A percentile compares a stretch with the other conserved stretches of the same genome.
phyloP scores from a whole-genome alignment of 2,113 vertebrate species.

The Callipepla californica region DNA sequence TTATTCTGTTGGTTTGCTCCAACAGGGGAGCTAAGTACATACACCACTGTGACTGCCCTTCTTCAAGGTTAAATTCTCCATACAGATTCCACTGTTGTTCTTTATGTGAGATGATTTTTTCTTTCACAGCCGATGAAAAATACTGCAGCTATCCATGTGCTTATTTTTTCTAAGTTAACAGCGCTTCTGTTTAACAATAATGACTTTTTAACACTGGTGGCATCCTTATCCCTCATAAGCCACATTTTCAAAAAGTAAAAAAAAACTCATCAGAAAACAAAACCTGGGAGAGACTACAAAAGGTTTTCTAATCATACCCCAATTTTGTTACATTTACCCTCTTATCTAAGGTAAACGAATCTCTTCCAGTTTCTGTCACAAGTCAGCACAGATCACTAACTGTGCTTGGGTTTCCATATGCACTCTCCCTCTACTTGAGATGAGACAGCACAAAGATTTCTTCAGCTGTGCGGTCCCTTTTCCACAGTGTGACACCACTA shows the following conservation, averaged over 20 bases:
- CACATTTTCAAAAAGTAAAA: background rate
- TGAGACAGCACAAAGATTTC: background rate
- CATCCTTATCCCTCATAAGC: background rate
- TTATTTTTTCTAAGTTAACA: background rate
- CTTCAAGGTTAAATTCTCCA: constrained; percentile 52
- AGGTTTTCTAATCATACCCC: background rate
- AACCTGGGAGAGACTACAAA: background rate
- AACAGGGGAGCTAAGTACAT: constrained; percentile 41
- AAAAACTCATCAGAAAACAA: background rate
- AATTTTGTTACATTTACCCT: background rate
- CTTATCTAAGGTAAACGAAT: background rate
- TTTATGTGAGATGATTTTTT: constrained; percentile 26
- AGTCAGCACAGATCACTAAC: background rate
- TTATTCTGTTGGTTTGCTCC: constrained; percentile 41
- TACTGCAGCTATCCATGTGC: background rate
- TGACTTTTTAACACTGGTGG: background rate
- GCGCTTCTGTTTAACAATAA: background rate
- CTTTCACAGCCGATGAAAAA: background rate
- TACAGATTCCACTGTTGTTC: constrained; percentile 23
- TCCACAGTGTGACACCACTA: background rate
- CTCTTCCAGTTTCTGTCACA: background rate
- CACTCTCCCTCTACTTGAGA: background rate
- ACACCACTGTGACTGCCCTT: constrained; percentile 15
- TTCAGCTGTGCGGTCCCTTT: background rate
- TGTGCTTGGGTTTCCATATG: background rate